Evolutionary conservation across 2,888 invertebrate species (phyloP), one percentile per base, ranked within the genome.

Genomic region (Eremobia ochroleuca): DNA sequence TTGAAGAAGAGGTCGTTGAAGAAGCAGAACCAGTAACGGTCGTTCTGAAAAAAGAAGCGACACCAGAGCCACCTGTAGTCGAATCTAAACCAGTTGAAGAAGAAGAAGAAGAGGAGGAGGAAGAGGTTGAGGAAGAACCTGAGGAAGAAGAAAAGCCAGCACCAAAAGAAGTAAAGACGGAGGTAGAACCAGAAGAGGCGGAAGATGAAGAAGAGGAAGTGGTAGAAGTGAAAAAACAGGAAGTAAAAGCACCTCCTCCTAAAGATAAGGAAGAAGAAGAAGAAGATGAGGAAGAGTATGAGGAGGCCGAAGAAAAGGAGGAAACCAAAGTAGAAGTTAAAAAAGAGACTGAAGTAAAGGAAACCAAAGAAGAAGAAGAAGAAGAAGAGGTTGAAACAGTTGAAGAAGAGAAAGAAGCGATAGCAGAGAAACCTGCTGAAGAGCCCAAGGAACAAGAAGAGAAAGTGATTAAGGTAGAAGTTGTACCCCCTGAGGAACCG

Each of bases 11-110:
- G 34, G 43, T 91, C 73, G 76, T 83, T 28, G 89, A 90, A 77
- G 89, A 92, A 81, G 70, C 81, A n/a, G 89, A 90, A 79, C 88
- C 90, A 58, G 91, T 90, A 4, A 90, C 89, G 31, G 81, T 90
- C 43, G 87, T 90, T 43, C 46, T 91, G 11, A 92, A 92, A 76
- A 90, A 91, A 49, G 79, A 83, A 73, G 81, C 82, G 18, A 85
- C 84, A 15, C 61, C 87, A 52, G 83, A 87, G 74, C 76, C 76
- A 37, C 59, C 74, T 21, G 78, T 83, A 69, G 64, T 85, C 2
- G 58, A 87, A 64, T 40, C 79, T 8, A 77, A 83, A 46, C 71
- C 71, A 6, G 83, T 81, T 55, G 82, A 81, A 65, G 85, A 87
- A 58, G 76, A 87, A 40, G 73, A 81, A 49, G 69, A 79, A 55